Evolutionary conservation across 2,113 vertebrate genomes (phyloP).

Genomic region (Zosterops lateralis): DNA sequence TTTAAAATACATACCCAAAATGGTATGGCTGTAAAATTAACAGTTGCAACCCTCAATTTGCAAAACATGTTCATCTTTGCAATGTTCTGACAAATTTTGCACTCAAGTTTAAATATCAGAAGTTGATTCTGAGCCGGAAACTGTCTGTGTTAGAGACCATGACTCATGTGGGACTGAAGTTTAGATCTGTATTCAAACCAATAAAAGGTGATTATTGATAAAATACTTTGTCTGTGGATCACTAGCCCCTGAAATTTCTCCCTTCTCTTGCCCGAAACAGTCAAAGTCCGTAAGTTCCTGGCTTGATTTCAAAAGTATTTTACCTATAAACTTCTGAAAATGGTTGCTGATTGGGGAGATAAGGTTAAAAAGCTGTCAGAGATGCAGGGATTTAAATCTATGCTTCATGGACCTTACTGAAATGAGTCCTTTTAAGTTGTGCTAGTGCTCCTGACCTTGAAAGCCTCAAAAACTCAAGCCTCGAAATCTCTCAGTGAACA

Average conservation of each 20-base stretch:
- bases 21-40: background rate
- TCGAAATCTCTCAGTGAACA: background rate
- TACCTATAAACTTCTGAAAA: background rate
- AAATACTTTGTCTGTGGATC: background rate
- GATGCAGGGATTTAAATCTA: background rate
- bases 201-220: background rate
- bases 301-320: background rate
- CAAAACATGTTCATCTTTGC: background rate
- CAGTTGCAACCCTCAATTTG: background rate
- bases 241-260: background rate
- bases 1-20: background rate
- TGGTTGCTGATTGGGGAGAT: background rate
- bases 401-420: background rate
- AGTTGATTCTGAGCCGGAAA: background rate
- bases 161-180: background rate
- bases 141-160: rapidly evolving
- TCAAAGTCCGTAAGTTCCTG: background rate
- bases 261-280: background rate
- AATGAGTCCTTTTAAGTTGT: background rate
- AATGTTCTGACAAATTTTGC: background rate
- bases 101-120: background rate
- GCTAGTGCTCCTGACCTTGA: background rate
- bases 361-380: background rate
- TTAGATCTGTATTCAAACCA: background rate
- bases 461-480: background rate